Percentiles rank a stretch among this genome's conserved stretches.
Conservation (phyloP, 2,113 vertebrate genomes). For the Tympanuchus pallidicinctus region DNA sequence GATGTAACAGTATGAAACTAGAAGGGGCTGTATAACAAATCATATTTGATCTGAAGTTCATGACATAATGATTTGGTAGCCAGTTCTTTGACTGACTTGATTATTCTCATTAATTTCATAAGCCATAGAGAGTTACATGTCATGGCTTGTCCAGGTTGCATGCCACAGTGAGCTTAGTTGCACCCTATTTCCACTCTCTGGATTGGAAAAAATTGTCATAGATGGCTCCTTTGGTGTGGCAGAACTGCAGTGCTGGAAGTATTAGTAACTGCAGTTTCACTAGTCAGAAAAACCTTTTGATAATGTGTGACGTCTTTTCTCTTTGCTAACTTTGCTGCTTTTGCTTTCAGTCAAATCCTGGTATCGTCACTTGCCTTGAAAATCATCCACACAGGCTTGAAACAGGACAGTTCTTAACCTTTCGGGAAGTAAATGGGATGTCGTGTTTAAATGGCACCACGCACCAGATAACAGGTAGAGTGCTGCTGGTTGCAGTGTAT, state of each 20-base stretch:
- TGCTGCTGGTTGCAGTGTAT: neutral
- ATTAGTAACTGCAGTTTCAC: neutral
- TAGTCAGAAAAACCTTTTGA: neutral
- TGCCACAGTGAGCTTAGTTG: neutral
- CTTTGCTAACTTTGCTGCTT: neutral
- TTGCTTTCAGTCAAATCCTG: conserved; percentile 83
- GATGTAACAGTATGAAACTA: neutral
- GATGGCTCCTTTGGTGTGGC: neutral
- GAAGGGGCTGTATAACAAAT: neutral
- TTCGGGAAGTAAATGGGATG: conserved; percentile 96
- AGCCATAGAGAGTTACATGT: neutral
- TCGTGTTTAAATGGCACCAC: conserved; percentile 85
- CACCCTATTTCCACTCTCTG: neutral
- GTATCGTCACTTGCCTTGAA: conserved; percentile 95
- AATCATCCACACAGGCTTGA: conserved; percentile 93
- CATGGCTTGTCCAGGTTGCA: neutral
- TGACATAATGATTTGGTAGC: neutral
- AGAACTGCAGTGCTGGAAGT: neutral
- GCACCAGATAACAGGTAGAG: conserved; percentile 89
- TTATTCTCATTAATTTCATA: neutral
- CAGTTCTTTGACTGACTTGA: neutral
- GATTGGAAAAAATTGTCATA: neutral
- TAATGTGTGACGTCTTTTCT: fast-evolving
- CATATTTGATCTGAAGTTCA: neutral
- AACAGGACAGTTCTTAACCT: conserved; percentile 90